These are phyloP conservation scores for Galaxias olidus DNA, from an alignment of 2,797 vertebrate species.

Conservation along the genomic window DNA sequence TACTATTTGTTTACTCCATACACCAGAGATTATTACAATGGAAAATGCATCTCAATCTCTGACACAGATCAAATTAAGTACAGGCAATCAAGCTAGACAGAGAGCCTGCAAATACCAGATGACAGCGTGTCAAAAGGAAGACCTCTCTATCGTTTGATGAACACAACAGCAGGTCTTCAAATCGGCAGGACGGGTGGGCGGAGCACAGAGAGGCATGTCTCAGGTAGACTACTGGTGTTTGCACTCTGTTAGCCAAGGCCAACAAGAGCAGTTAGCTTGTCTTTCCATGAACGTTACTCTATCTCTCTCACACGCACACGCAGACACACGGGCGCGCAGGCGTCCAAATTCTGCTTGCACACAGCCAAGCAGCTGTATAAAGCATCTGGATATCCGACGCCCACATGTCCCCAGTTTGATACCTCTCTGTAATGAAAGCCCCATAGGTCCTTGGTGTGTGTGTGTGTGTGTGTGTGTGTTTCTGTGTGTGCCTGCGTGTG, in stretches of 20 bases:
- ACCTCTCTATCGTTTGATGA: background rate
- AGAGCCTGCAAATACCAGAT: constrained; percentile 3
- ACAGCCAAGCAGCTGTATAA: constrained; percentile 62
- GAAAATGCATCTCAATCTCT: too few relatives aligned
- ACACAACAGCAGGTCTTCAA: background rate
- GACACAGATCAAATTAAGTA: too few relatives aligned
- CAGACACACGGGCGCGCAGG: constrained; percentile 29
- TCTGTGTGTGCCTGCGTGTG: too few relatives aligned
- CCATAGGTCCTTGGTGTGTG: background rate
- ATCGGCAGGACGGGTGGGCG: constrained; percentile 17
- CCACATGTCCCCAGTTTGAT: constrained; percentile 40
- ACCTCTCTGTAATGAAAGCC: constrained; percentile 12
- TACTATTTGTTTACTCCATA: too few relatives aligned
- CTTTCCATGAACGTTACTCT: constrained; percentile 8
- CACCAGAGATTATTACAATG: too few relatives aligned
- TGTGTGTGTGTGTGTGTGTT: constrained; percentile 4
- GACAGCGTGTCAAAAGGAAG: background rate
- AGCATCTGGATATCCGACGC: constrained; percentile 64
- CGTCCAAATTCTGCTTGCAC: constrained; percentile 7
- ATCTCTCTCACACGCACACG: constrained; percentile 11
- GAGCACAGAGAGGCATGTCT: constrained; percentile 9
- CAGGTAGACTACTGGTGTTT: constrained; percentile 38
- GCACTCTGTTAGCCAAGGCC: constrained; percentile 19
- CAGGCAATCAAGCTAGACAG: too few relatives aligned
- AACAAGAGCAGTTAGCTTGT: constrained; percentile 10